Percentiles rank a stretch among this genome's conserved stretches.
phyloP scores from a whole-genome alignment of 1,140 invertebrate genomes.

The Macrosteles quadrilineatus region DNA sequence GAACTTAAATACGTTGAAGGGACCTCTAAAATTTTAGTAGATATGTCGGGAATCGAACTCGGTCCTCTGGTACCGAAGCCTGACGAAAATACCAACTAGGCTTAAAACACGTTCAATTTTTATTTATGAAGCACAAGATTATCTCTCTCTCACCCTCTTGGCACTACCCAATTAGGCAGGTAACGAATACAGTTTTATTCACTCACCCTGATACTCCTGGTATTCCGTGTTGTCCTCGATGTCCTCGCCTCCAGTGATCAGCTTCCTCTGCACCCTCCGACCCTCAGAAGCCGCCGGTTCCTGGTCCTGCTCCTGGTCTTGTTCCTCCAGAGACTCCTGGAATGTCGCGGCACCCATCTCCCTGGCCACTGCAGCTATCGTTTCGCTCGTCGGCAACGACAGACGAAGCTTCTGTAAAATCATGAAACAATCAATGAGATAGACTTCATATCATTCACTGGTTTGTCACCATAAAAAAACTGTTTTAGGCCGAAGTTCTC shows the following conservation, averaged over 20 bases:
- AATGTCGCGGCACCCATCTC: constrained; percentile 40
- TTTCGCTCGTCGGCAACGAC: constrained; percentile 40
- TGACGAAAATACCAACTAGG: no score
- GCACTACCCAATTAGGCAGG: no score
- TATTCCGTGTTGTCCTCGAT: constrained; percentile 33
- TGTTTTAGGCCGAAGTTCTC: no score
- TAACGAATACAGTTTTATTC: no score
- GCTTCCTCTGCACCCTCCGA: constrained; percentile 39
- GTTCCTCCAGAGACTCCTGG: constrained; percentile 35
- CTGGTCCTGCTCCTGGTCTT: constrained; percentile 15
- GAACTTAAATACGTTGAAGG: no score
- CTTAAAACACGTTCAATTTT: no score
- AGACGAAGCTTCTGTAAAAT: constrained; percentile 23
- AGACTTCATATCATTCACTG: not conserved
- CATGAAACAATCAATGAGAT: not conserved
- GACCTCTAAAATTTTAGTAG: no score
- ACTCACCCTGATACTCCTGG: constrained; percentile 42
- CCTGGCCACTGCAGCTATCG: constrained; percentile 40
- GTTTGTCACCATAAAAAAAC: no score
- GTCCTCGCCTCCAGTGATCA: constrained; percentile 36
- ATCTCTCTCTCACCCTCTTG: no score
- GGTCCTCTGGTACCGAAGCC: no score
- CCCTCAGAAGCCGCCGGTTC: constrained; percentile 14
- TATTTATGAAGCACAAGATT: no score
- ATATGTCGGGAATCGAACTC: no score